Percentiles rank a stretch among this genome's conserved stretches.
These are phyloP conservation scores for Venturia canescens DNA, from an alignment of 1,140 invertebrate species.

Conservation along the genomic window DNA sequence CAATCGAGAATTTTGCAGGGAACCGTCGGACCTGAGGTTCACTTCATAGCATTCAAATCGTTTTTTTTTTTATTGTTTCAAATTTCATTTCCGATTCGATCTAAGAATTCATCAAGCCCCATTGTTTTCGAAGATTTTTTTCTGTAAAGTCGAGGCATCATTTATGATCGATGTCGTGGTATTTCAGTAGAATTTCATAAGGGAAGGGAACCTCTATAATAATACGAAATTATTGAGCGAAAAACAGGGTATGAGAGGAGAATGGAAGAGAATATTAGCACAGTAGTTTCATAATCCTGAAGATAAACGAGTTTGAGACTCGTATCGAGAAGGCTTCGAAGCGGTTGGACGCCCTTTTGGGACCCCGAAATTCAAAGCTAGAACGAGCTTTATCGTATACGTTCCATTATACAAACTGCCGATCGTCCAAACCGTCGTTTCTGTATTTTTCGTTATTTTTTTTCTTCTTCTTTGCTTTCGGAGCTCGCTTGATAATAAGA, in stretches of 20 bases:
- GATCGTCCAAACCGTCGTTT: neutral
- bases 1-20: no score
- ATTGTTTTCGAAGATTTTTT: neutral
- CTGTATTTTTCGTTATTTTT: constrained; percentile 7
- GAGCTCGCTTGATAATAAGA: neutral
- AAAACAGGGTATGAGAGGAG: neutral
- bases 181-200: neutral
- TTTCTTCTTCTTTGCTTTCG: neutral
- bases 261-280: neutral
- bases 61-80: no score
- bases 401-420: constrained; percentile 11
- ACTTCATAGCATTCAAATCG: no score
- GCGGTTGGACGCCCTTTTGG: neutral
- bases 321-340: neutral
- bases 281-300: neutral
- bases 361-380: neutral
- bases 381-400: constrained; percentile 12
- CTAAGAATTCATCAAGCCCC: neutral
- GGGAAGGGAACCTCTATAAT: neutral
- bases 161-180: constrained; percentile 7
- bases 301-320: constrained; percentile 3
- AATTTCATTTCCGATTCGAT: neutral
- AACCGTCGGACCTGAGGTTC: no score
- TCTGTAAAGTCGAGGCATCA: neutral
- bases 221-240: neutral